Evolutionary conservation across 2,113 vertebrate species (phyloP).

Genomic region (Galbula dea): DNA sequence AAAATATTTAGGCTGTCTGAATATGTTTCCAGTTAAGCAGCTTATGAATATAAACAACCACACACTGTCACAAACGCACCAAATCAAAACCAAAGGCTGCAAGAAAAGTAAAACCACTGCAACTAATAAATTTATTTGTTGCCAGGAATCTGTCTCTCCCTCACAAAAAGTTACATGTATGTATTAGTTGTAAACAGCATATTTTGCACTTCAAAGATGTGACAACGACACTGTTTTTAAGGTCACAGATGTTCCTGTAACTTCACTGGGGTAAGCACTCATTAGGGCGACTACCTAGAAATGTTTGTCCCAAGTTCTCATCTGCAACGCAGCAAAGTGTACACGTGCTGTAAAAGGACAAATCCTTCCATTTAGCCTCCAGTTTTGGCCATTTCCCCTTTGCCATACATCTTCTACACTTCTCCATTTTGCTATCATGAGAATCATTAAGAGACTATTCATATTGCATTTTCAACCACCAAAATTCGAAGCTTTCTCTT

Average conservation of each 20-base stretch:
- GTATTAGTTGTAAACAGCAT: not conserved
- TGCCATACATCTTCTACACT: not conserved
- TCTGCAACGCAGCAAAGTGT: not conserved
- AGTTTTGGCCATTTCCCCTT: not conserved
- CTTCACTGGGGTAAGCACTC: not conserved
- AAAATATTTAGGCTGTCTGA: not conserved
- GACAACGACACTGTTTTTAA: not conserved
- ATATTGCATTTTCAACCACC: not conserved
- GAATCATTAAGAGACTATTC: not conserved
- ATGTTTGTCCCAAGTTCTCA: not conserved
- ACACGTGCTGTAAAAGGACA: accelerated
- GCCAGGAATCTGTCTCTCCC: not conserved
- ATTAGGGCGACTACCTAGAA: not conserved
- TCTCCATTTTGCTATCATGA: not conserved
- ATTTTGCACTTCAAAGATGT: not conserved
- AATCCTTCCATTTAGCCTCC: not conserved
- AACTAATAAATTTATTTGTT: not conserved
- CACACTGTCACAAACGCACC: not conserved
- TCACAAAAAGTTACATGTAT: not conserved
- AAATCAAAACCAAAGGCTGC: not conserved
- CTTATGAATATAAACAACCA: not conserved
- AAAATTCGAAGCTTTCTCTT: not conserved
- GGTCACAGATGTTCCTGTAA: not conserved
- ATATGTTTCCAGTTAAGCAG: not conserved
- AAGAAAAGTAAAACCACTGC: not conserved